Evolutionary conservation across 2,888 invertebrate species (phyloP).

Genomic region (Iphiclides podalirius): DNA sequence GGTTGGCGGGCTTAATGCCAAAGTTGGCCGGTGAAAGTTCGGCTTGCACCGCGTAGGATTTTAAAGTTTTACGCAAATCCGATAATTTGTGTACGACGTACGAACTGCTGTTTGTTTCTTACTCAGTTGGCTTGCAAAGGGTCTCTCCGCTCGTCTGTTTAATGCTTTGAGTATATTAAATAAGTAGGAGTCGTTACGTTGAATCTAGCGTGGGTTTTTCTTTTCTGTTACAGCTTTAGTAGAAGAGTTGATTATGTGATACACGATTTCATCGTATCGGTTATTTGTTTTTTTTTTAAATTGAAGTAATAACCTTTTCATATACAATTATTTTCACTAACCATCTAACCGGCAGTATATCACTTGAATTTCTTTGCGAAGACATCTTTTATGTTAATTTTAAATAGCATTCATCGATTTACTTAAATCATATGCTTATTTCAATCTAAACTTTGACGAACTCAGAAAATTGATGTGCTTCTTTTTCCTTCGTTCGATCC

Average conservation of each 20-base stretch:
- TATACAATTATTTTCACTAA: too few species aligned
- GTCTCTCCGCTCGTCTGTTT: background rate
- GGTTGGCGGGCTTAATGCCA: slow-evolving; percentile 56
- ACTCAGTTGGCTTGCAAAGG: background rate
- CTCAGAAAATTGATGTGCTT: background rate
- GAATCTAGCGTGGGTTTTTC: slow-evolving; percentile 3
- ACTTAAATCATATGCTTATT: background rate
- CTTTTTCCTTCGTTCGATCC: background rate
- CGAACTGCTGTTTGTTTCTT: slow-evolving; percentile 32
- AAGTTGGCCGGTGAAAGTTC: slow-evolving; percentile 75
- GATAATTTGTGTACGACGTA: slow-evolving; percentile 57
- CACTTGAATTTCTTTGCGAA: too few species aligned
- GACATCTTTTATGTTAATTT: too few species aligned
- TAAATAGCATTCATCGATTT: too few species aligned
- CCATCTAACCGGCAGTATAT: too few species aligned
- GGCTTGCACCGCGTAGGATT: slow-evolving; percentile 61
- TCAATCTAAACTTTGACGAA: background rate
- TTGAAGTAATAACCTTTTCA: too few species aligned
- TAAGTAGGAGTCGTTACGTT: background rate
- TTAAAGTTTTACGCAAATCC: slow-evolving; percentile 69
- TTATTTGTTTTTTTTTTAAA: too few species aligned
- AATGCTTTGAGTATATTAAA: background rate
- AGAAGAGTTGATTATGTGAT: too few species aligned
- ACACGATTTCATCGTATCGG: too few species aligned
- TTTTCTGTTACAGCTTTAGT: too few species aligned